phyloP scores from a whole-genome alignment of 1,140 invertebrate genomes.

The Drosophila kanapiae region DNA sequence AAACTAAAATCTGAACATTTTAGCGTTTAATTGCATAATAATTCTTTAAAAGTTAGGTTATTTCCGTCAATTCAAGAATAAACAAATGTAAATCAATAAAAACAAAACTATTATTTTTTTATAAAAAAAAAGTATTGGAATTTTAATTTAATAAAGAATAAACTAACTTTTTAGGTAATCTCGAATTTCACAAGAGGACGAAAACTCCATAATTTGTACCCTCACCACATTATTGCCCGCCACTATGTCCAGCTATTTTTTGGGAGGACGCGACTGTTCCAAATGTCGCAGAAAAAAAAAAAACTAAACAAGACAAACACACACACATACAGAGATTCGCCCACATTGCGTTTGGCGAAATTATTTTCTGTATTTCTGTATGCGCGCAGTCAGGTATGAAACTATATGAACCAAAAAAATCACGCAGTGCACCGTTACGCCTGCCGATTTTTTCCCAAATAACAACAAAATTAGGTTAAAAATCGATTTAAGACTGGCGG shows the following conservation, averaged over 20 bases:
- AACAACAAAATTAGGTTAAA: constrained; percentile 63
- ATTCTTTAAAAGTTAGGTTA: neutral
- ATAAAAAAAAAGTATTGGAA: neutral
- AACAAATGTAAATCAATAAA: neutral
- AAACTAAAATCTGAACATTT: too few relatives aligned
- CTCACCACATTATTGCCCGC: constrained; percentile 2
- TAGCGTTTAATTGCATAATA: neutral
- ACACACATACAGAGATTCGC: constrained; percentile 21
- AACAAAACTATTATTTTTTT: neutral
- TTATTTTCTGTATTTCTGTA: constrained; percentile 26
- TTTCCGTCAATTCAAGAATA: neutral
- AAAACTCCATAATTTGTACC: neutral
- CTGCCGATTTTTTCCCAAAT: constrained; percentile 36
- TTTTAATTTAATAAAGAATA: neutral
- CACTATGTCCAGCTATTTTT: constrained; percentile 16
- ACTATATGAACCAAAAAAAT: constrained; percentile 16
- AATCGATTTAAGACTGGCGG: constrained; percentile 71
- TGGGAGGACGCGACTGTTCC: constrained; percentile 1
- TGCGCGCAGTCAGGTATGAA: constrained; percentile 36
- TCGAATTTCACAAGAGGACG: neutral
- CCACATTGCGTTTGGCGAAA: constrained; percentile 18
- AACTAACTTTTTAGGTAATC: neutral
- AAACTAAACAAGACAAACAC: constrained; percentile 40
- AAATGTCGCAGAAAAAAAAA: constrained; percentile 17
- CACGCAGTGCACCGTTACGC: constrained; percentile 17